Evolutionary conservation across 2,113 vertebrate genomes (phyloP), one percentile per base, ranked within the genome.

Genomic region (Corythornis cristatus): DNA sequence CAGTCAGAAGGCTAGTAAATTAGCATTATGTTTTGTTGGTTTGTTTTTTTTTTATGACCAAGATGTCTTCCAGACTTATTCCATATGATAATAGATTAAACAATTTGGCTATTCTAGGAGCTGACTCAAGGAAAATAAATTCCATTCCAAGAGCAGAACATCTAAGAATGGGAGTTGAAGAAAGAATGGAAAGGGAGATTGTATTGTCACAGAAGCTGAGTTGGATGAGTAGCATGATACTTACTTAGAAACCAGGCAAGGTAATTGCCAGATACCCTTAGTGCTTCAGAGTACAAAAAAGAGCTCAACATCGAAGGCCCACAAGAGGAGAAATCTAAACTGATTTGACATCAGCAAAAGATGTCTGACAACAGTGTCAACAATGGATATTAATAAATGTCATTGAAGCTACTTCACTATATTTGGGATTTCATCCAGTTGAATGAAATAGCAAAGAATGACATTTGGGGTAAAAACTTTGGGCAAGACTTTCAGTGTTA

Each of bases 341-440:
- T 40, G 56, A 67, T 43, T 18, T 80, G 56, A 89, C 71, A 91
- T 40, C 67, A 82, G 71, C 26, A 88, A 91, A 87, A 48, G 23
- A 73, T 73, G 9, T 6, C 79, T 20, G 23, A 35, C 65, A 31
- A 1, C 4, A 73, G 20, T 77, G 82, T 54, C 58, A 87, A 22
- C 20, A 61, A 12, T 2, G 26, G 50, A n/a, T 95, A 76, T 73
- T 94, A 90, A 84, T 70, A 89, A 92, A 84, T 79, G 9, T 43
- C 60, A 86, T 82, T 2, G 6, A 43, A 89, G 8, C 58, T 89
- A 71, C 74, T 85, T 94, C 26, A 77, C 86, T 78, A 35, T 89
- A 87, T 92, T 92, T 83, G 82, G 91, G 46, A n/a, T 82, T 64
- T 76, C 91, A 89, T 68, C 43, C 66, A 15, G 29, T 91, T 70